Conservation (phyloP, 2,797 vertebrate genomes). For the Diglossa cyanea region DNA sequence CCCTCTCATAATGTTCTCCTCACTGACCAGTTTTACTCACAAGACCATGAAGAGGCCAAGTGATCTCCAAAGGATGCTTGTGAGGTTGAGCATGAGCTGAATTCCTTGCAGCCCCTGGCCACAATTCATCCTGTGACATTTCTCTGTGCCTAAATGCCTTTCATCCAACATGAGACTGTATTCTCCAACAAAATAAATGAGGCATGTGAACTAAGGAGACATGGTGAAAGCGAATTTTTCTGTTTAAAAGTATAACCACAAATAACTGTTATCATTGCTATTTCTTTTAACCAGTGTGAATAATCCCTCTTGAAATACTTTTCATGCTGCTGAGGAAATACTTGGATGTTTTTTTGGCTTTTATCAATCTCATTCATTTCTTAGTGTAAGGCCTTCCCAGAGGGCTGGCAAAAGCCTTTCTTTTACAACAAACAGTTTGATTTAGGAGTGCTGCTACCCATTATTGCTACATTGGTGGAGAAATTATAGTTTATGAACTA, state of each 20-base stretch:
- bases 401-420: neutral
- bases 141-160: neutral
- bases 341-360: neutral
- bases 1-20: neutral
- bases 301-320: neutral
- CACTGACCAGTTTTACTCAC: neutral
- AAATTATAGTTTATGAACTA: constrained; percentile 39
- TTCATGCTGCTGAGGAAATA: neutral
- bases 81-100: neutral
- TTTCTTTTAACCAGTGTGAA: neutral
- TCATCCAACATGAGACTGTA: neutral
- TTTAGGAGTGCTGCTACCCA: constrained; percentile 1
- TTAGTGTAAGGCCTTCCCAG: neutral
- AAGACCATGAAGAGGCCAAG: neutral
- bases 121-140: neutral
- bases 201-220: neutral
- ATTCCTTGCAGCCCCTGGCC: neutral
- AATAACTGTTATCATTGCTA: neutral
- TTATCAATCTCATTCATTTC: neutral
- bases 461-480: neutral
- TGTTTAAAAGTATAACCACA: neutral
- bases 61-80: neutral
- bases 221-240: neutral
- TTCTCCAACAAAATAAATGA: neutral
- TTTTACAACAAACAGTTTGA: neutral